Base-by-base conservation (phyloP, 2,113 vertebrate genomes). In the Gnathonemus longibarbis region DNA sequence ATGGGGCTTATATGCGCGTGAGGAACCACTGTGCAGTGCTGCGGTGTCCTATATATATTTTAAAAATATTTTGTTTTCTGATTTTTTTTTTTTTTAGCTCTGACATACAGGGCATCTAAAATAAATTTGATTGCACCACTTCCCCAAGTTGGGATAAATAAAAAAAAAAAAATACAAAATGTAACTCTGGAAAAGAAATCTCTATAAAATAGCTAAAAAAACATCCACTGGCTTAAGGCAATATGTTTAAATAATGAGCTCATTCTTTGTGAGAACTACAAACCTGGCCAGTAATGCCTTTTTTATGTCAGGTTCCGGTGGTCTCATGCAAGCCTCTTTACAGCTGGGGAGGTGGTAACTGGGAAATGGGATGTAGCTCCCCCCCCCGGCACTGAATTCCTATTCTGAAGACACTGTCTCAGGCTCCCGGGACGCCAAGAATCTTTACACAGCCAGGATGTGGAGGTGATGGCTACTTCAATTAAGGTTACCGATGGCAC, bases 231-330 rank as follows among this genome's bases (percentile, higher is more conserved):
- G 94, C 95, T 96, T 91, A 94, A 92, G 94, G 95, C 94, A 91
- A 94, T 93, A 95, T 96, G 95, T 96, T 96, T 96, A 95, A 96
- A 95, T 96, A 95, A 96, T 96, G 95, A 96, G 93, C 92, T 92
- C 92, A 92, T 93, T 95, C 94, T 94, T 90, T 90, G 91, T 93
- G 93, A 92, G 92, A 93, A 92, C 92, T 93, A 90, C 93, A 91
- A 91, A 91, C 93, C 94, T 94, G 94, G 93, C 93, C 93, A 94
- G 91, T 92, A 94, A 96, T 95, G 92, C 93, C 91, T 96, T 95
- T 95, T 94, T 93, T 95, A 95, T 95, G 94, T 96, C 94, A 95
- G 93, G 94, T 93, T 95, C 93, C 91, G 94, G 91, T 93, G 93
- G 93, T 94, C 95, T 95, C 95, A 95, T 95, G 94, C 94, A 93